Percentiles rank a stretch among this genome's conserved stretches.
phyloP scores from a whole-genome alignment of 2,113 vertebrate genomes.

The Rhinolophus sinicus region DNA sequence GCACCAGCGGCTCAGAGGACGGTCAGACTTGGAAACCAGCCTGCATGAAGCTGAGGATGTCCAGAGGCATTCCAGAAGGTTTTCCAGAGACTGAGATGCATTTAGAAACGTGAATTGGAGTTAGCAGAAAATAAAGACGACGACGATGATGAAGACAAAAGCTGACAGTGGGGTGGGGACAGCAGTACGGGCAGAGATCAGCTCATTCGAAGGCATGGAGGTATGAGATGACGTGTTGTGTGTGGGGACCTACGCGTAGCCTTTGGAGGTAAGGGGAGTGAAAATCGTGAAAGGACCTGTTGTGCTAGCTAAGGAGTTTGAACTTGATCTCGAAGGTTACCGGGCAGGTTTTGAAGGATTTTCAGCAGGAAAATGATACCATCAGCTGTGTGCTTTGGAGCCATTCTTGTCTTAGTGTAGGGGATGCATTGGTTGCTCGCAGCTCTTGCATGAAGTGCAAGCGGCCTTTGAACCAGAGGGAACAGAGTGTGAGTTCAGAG shows the following conservation, averaged over 20 bases:
- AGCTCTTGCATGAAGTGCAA: not conserved
- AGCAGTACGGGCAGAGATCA: not conserved
- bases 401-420: not conserved
- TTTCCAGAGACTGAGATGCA: not conserved
- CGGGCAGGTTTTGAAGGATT: not conserved
- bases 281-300: not conserved
- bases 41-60: not conserved
- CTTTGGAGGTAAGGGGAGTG: not conserved
- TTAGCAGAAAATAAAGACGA: not conserved
- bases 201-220: not conserved
- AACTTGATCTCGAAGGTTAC: conserved; percentile 36
- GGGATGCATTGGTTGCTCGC: not conserved
- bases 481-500: not conserved
- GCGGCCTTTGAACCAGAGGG: not conserved
- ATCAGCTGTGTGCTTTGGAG: not conserved
- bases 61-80: not conserved
- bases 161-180: not conserved
- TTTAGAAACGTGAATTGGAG: conserved; percentile 10
- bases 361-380: not conserved
- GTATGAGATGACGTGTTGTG: not conserved
- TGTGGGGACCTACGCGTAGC: not conserved
- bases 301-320: not conserved
- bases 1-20: not conserved
- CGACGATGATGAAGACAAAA: not conserved
- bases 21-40: not conserved